These are phyloP conservation scores for Anticlea derivata DNA, from an alignment of 2,888 invertebrate genomes.

Conservation along the genomic window DNA sequence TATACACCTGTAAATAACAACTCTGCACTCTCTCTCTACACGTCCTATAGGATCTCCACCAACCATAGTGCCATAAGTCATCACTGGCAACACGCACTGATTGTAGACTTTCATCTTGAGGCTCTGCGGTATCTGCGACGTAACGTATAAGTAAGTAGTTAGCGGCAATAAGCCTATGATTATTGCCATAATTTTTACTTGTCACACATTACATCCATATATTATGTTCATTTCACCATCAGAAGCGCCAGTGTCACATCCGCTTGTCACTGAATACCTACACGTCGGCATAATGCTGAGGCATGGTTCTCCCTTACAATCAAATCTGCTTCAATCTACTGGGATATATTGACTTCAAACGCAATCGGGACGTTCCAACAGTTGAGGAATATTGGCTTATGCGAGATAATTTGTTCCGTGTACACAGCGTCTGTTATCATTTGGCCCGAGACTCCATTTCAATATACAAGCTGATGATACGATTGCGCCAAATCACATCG, in stretches of 20 bases:
- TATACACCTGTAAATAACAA: too few species aligned
- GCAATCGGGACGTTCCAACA: constrained; percentile 37
- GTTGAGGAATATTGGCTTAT: constrained; percentile 39
- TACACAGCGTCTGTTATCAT: constrained; percentile 31
- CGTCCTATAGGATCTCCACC: too few species aligned
- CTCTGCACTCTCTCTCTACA: too few species aligned
- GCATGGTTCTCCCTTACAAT: constrained; percentile 33
- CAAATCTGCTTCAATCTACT: constrained; percentile 38
- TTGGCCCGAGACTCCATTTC: constrained; percentile 39
- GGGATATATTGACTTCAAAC: constrained; percentile 40
- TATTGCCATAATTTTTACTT: too few species aligned
- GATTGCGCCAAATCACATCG: constrained; percentile 35
- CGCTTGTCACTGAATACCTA: constrained; percentile 36
- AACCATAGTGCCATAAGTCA: too few species aligned
- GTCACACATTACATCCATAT: too few species aligned
- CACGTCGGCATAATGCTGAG: constrained; percentile 34
- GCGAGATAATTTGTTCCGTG: constrained; percentile 31
- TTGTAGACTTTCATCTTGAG: too few species aligned
- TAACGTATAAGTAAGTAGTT: too few species aligned
- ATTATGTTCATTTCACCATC: too few species aligned
- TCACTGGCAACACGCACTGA: too few species aligned
- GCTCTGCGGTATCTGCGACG: too few species aligned
- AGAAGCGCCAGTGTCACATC: background rate
- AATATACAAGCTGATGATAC: constrained; percentile 33
- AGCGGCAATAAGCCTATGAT: too few species aligned